Percentiles rank a stretch among this genome's conserved stretches.
Conservation (phyloP, 2,797 vertebrate species). For the Cephalopachus bancanus region DNA sequence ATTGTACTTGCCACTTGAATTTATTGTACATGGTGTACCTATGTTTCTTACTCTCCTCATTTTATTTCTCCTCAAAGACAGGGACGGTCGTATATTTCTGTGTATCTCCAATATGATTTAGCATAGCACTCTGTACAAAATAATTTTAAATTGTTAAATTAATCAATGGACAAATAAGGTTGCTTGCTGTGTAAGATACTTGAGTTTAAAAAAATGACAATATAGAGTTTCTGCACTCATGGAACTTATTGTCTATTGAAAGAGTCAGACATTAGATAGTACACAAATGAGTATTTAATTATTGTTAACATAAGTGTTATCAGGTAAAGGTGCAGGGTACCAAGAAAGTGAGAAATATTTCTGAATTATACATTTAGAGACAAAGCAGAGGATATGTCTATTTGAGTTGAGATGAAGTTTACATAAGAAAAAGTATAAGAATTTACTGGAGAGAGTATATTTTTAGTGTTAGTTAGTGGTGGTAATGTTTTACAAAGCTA, state of each 20-base stretch:
- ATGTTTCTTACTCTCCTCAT: not conserved
- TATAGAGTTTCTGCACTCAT: not conserved
- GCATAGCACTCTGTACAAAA: not conserved
- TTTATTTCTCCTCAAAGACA: not conserved
- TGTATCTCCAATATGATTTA: not conserved
- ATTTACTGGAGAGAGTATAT: not conserved
- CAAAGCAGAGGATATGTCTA: not conserved
- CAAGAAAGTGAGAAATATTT: constrained; percentile 21
- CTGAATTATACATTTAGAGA: not conserved
- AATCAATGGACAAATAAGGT: constrained; percentile 15
- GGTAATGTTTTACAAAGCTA: not conserved
- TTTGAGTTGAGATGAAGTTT: constrained; percentile 25
- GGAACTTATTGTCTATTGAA: not conserved
- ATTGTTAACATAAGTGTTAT: not conserved
- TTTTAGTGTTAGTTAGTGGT: constrained; percentile 25
- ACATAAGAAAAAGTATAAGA: constrained; percentile 30
- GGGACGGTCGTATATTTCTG: not conserved
- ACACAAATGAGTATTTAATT: constrained; percentile 1
- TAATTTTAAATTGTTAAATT: constrained; percentile 31
- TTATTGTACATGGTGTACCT: not conserved
- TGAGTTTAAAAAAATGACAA: not conserved
- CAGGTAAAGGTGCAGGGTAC: not conserved
- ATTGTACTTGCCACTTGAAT: not conserved
- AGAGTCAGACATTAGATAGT: constrained; percentile 10
- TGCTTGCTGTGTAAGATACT: not conserved